A percentile compares a stretch with the other conserved stretches of the same genome.
phyloP scores from a whole-genome alignment of 2,888 invertebrate genomes.

The Cheilosia pagana region DNA sequence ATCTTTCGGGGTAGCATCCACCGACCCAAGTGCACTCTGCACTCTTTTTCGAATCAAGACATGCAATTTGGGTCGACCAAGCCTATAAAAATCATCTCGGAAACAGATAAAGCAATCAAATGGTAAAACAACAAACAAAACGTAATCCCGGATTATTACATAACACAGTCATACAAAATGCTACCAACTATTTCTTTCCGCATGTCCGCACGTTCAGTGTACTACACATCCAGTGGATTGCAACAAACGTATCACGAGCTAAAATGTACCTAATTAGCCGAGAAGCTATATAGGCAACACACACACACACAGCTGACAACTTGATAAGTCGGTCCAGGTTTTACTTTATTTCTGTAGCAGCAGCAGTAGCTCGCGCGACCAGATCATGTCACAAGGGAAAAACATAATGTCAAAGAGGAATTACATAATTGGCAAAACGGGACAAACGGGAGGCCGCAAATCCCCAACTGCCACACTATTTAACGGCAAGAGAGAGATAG shows the following conservation, averaged over 20 bases:
- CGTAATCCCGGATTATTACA: constrained; percentile 6
- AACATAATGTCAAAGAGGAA: constrained; percentile 67
- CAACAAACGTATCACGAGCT: constrained; percentile 34
- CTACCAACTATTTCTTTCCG: constrained; percentile 14
- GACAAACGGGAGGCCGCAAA: constrained; percentile 50
- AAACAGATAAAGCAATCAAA: neutral
- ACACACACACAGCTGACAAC: constrained; percentile 56
- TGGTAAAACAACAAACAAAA: neutral
- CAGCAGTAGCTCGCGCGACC: constrained; percentile 25
- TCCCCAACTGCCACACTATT: constrained; percentile 42
- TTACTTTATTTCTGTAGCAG: constrained; percentile 20
- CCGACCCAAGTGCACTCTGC: too few relatives aligned
- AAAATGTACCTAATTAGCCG: constrained; percentile 60
- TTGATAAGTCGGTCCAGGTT: constrained; percentile 57
- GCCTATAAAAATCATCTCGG: neutral
- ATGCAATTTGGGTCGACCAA: neutral
- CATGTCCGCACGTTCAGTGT: neutral
- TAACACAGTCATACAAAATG: constrained; percentile 31
- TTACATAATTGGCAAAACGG: constrained; percentile 66
- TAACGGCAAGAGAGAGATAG: constrained; percentile 25
- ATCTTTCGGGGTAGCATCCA: too few relatives aligned
- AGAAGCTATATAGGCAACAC: constrained; percentile 36
- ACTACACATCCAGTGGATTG: constrained; percentile 17
- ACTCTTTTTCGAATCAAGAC: too few relatives aligned
- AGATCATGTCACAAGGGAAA: constrained; percentile 55